Base-by-base conservation (phyloP, 2,797 vertebrate genomes). In the Pseudochirops cupreus region DNA sequence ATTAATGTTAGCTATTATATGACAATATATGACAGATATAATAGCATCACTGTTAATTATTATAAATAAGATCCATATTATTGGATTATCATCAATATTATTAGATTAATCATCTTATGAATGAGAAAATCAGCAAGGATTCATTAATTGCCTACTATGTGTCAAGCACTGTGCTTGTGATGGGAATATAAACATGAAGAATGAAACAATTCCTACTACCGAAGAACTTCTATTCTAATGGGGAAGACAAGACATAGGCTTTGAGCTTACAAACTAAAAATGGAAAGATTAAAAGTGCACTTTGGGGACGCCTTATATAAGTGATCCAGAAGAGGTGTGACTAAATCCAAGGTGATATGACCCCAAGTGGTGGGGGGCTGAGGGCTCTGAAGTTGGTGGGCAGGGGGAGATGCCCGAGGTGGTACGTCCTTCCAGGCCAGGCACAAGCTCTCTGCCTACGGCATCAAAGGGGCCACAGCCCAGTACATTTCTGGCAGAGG, bases 401-500 rank as follows among this genome's bases (percentile, higher is more conserved):
- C 1, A 46, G 87, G 54, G 58, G 31, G 26, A 26, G 14, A 91
- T 91, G 33, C 28, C 67, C 9, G 1, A 0, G 58, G 89, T 0
- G 0, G 21, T 56, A 14, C 26, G 11, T 74, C n/a, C 10, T 62
- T n/a, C 87, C 0, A 1, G 13, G 28, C n/a, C 12, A 13, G 67
- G 18, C 67, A 39, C 67, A 82, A 82, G n/a, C n/a, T 24, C 46
- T 55, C 93, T 39, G 29, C 21, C 7, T 14, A 0, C 29, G 16
- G 55, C 53, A 56, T 28, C 24, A 16, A 18, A 0, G 50, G 14
- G 58, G 7, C 62, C 12, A 67, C 26, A 67, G 92, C 94, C 0
- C 3, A 0, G 28, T n/a, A 82, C 31, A 0, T 0, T 5, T 26
- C 93, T 9, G 18, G 93, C 82, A 7, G 55, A 0, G 4, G 58